Base-by-base conservation (phyloP, 2,888 invertebrate genomes). In the Drosophila fungiperda region DNA sequence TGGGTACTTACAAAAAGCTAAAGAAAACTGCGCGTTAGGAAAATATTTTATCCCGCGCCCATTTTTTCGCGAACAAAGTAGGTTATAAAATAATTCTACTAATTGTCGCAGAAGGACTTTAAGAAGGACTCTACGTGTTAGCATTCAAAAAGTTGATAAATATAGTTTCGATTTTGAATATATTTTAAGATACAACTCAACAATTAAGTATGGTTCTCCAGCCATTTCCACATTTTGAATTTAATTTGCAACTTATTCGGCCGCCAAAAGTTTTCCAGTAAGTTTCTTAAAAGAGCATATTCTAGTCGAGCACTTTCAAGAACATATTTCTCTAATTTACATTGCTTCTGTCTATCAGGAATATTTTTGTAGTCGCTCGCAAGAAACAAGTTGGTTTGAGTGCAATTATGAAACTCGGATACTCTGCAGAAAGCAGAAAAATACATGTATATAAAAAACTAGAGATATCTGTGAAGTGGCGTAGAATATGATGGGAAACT, bases 401-500 rank as follows among this genome's bases (percentile, higher is more conserved):
- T 82, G 82, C 82, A 71, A 80, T 85, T 71, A 87, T 67, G 72
- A 11, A 57, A 29, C 38, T n/a, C n/a, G 50, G 48, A 73, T 69
- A 69, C 69, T 54, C 72, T 40, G 45, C 61, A 15, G 23, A 0
- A 33, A 69, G 26, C 53, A 40, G 61, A 29, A 45, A 69, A 59
- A 67, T 65, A 59, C 68, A 55, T 62, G 55, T 59, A 61, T 60
- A 54, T 48, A 71, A 33, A 61, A 61, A 66, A 45, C 69, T 55
- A 67, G 53, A 64, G 78, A 55, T 40, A 58, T 67, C 59, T 38
- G 6, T 20, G 42, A 40, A 59, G 15, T n/a, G 50, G 29, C 15
- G 32, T n/a, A 12, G 73, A 87, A 75, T 84, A 82, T 84, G 83
- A 83, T 53, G 62, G 64, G 38, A 32, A 88, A 80, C 64, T 86